Evolutionary conservation across 2,888 invertebrate genomes (phyloP), one percentile per base, ranked within the genome.

Genomic region (Aphidius colemani): DNA sequence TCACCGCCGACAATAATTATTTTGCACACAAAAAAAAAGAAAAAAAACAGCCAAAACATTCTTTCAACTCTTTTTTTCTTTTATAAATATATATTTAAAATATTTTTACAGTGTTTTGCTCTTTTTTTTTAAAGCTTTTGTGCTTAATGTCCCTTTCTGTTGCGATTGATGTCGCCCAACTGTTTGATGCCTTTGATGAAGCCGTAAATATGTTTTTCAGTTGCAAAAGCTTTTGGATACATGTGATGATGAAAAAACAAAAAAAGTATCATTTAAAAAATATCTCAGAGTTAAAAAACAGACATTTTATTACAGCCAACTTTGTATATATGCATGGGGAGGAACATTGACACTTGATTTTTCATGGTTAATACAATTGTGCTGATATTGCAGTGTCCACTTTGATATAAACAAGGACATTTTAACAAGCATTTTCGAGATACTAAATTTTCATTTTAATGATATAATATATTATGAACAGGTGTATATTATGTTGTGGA

Each of bases 301-400:
- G n/a, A 11, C 46, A 40, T 57, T 45, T n/a, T 46, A 46, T 46
- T 18, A n/a, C n/a, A 57, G 57, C 30, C 39, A 56, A 44, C 44
- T 57, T 45, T 45, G 56, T 56, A 44, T 18, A 18, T 18, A 18
- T 18, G 13, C 40, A n/a, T n/a, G n/a, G n/a, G n/a, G n/a, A 45
- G 39, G 40, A 57, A 57, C 57, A 57, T 57, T 57, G 57, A 45
- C 57, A 57, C 57, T 57, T 48, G 7, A 13, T 57, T 45, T 45
- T 48, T 7, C 48, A 48, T 48, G 11, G 13, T 7, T 13, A 13
- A 13, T 48, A 11, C 8, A 7, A 48, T 7, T 48, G 13, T 18
- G 13, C 2, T 18, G 13, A 2, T 2, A 18, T 18, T 13, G 13
- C n/a, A n/a, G n/a, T 56, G 46, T 39, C 48, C 58, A 58, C n/a